Conservation (phyloP, 2,888 invertebrate genomes). For the Ennomos fuscantarius region DNA sequence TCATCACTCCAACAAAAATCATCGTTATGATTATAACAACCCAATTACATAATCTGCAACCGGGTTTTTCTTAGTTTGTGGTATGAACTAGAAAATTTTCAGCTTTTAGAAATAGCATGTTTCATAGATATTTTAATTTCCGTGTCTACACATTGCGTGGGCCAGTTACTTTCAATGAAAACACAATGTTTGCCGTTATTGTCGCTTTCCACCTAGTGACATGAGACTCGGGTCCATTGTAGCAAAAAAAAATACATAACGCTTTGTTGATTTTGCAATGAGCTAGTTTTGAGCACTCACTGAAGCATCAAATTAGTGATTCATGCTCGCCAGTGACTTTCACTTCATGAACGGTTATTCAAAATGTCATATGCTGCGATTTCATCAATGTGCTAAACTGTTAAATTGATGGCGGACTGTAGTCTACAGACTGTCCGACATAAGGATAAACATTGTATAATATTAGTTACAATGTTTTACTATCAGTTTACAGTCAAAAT, state of each 20-base stretch:
- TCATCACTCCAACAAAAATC: too few species aligned
- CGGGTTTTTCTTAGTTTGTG: too few species aligned
- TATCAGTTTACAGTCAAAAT: too few species aligned
- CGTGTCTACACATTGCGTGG: conserved; percentile 9
- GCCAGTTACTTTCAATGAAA: conserved; percentile 22
- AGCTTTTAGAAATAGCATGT: conserved; percentile 12
- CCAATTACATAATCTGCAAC: too few species aligned
- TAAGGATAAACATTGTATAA: too few species aligned
- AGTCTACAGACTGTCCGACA: too few species aligned
- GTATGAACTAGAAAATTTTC: conserved; percentile 16
- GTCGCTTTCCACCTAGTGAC: conserved; percentile 15
- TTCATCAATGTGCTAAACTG: background rate
- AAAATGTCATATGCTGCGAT: conserved; percentile 9
- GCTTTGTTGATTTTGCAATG: conserved; percentile 25
- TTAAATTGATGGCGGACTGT: too few species aligned
- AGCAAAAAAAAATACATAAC: conserved; percentile 7
- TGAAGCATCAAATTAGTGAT: conserved; percentile 29
- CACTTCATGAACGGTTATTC: conserved; percentile 19
- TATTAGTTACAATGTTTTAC: too few species aligned
- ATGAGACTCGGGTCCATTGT: conserved; percentile 14
- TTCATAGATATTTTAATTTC: conserved; percentile 7
- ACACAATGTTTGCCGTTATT: conserved; percentile 10
- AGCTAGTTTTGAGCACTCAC: conserved; percentile 24
- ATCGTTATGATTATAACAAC: too few species aligned
- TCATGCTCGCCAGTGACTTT: conserved; percentile 20